Base-by-base conservation (phyloP, 1,140 invertebrate species). In the Drosophila pachea region DNA sequence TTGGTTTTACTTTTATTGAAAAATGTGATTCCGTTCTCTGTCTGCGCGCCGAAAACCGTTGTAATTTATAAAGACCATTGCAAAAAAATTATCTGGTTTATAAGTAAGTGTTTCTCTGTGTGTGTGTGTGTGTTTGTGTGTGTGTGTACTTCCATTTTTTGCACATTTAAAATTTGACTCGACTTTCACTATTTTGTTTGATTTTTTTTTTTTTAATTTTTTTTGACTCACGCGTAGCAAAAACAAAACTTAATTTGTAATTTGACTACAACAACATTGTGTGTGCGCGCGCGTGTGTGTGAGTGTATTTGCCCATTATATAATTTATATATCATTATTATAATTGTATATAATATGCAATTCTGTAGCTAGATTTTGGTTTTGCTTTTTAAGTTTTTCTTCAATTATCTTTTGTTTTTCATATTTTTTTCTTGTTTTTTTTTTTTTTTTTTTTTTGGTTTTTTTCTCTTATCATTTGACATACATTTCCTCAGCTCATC, bases 191-290 rank as follows among this genome's bases (percentile, higher is more conserved):
- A 65, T 47, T 42, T 14, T 14, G 4, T 62, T 33, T 50, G 8
- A 5, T 14, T 29, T 40, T 14, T 42, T 33, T 32, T 11, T 40
- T 22, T 63, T 42, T 9, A 52, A 53, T 43, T 43, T 52, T 42
- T 35, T 52, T 47, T 73, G n/a, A 35, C 31, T 50, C 31, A 50
- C 32, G 6, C 60, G 75, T 83, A 76, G 79, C 81, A 83, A 83
- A 56, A 83, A 83, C 81, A 86, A 86, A 86, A 86, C 81, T 86
- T 86, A 86, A 86, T 86, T 86, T 86, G 82, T 86, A 86, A 86
- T 81, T 86, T 77, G 56, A 68, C 81, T 86, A 86, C 81, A 86
- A 86, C 81, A 86, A 86, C 81, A 77, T 86, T 86, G 78, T 81
- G 76, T 71, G 16, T 71, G 5, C 11, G 35, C 4, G 36, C 2